Percentiles rank a stretch among this genome's conserved stretches.
Evolutionary conservation across 2,113 vertebrate species (phyloP).

Genomic region (Thunnus maccoyii): DNA sequence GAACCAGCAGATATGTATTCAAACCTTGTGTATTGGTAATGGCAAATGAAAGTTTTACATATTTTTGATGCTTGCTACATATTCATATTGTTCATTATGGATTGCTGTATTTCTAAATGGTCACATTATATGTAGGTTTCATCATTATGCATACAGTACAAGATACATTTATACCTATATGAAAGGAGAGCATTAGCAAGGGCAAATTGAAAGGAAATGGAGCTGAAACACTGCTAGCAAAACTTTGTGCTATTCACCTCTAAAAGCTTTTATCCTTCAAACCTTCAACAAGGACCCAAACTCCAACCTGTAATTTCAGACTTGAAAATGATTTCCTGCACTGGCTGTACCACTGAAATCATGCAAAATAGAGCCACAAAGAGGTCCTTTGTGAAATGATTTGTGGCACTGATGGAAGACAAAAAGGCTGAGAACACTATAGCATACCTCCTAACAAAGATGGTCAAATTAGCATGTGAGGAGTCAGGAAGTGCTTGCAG

Average conservation of each 20-base stretch:
- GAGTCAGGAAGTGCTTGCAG: not conserved
- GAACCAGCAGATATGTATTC: not conserved
- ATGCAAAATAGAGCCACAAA: not conserved
- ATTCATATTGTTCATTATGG: not conserved
- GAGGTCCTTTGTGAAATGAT: slow-evolving; percentile 16
- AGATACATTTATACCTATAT: not conserved
- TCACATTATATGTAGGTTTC: not conserved
- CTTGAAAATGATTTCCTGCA: slow-evolving; percentile 28
- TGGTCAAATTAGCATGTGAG: not conserved
- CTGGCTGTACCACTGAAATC: slow-evolving; percentile 1
- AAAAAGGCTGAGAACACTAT: not conserved
- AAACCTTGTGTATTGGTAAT: not conserved
- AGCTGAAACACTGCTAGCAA: slow-evolving; percentile 24
- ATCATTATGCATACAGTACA: not conserved
- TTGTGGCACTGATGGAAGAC: slow-evolving; percentile 7
- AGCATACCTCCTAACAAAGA: not conserved
- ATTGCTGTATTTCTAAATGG: not conserved
- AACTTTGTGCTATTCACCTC: slow-evolving; percentile 8
- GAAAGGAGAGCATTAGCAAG: not conserved
- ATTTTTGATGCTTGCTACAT: not conserved
- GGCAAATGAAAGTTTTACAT: not conserved
- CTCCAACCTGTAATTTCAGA: slow-evolving; percentile 32
- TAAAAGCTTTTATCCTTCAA: slow-evolving; percentile 46
- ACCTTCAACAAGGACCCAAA: not conserved
- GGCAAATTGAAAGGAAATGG: slow-evolving; percentile 16